These are phyloP conservation scores for Australoheros facetus DNA, from an alignment of 2,797 vertebrate genomes.

Conservation along the genomic window DNA sequence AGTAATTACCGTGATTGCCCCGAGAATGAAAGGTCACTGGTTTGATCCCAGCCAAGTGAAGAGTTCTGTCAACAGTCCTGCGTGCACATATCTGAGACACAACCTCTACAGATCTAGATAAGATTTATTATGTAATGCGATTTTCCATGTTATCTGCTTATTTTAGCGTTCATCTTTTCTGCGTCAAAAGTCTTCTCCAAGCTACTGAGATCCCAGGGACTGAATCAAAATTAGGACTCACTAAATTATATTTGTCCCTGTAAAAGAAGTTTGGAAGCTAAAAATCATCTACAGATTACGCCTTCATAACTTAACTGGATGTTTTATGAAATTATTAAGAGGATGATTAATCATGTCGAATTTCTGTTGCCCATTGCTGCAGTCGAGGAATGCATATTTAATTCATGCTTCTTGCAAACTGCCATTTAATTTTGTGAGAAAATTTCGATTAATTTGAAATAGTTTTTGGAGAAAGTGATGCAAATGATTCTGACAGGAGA, in stretches of 20 bases:
- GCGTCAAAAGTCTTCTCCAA: neutral
- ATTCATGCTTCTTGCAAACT: neutral
- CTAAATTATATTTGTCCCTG: neutral
- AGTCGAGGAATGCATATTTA: neutral
- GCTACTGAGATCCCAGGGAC: neutral
- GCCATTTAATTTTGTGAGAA: neutral
- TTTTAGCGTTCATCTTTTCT: neutral
- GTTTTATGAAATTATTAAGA: neutral
- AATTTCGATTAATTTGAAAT: neutral
- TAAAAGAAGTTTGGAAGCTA: neutral
- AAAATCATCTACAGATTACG: neutral
- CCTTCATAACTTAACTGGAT: neutral
- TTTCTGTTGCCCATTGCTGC: neutral
- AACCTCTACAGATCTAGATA: constrained; percentile 6
- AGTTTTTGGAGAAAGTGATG: neutral
- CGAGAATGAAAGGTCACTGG: constrained; percentile 8
- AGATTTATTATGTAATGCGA: constrained; percentile 17
- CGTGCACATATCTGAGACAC: neutral
- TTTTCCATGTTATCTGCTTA: constrained; percentile 30
- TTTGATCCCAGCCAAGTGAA: constrained; percentile 10
- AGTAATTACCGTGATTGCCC: constrained; percentile 11
- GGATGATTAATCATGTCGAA: neutral
- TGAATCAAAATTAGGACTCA: neutral
- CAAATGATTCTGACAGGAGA: neutral
- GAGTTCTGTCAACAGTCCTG: constrained; percentile 5